Conservation (phyloP, 2,888 invertebrate genomes). For the Parapristionchus giblindavisi region DNA sequence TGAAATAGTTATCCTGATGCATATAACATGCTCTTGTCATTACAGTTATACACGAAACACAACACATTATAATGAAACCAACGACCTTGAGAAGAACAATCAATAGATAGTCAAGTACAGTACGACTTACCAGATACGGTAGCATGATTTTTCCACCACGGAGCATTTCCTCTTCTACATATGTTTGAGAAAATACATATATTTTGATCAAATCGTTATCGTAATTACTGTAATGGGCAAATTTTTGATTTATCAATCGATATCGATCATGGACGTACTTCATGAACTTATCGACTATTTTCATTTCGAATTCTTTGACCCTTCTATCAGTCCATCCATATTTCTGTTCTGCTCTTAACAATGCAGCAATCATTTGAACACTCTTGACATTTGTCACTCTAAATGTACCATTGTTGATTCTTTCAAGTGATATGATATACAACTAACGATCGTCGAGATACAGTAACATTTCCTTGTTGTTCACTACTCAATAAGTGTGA, state of each 20-base stretch:
- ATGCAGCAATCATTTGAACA: conserved; percentile 63
- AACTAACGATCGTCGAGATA: conserved; percentile 21
- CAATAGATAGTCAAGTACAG: not conserved
- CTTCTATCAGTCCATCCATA: conserved; percentile 58
- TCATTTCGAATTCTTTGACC: conserved; percentile 64
- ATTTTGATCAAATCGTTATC: conserved; percentile 54
- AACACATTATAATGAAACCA: conserved; percentile 65
- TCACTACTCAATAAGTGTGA: conserved; percentile 38
- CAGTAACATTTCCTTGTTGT: not conserved
- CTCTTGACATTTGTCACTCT: conserved; percentile 57
- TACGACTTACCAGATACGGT: conserved; percentile 44
- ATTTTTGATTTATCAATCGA: no score
- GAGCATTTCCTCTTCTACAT: conserved; percentile 67
- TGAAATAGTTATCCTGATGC: conserved; percentile 64
- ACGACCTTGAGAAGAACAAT: no score
- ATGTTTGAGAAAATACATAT: conserved; percentile 60
- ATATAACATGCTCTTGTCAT: conserved; percentile 62
- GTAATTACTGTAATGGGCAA: conserved; percentile 56
- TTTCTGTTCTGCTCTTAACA: conserved; percentile 60
- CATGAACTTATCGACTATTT: conserved; percentile 58
- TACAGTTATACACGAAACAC: conserved; percentile 60
- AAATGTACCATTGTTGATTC: not conserved
- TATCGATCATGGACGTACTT: conserved; percentile 44
- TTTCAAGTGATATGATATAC: not conserved
- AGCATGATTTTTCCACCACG: conserved; percentile 53